A percentile compares a stretch with the other conserved stretches of the same genome.
phyloP scores from a whole-genome alignment of 2,888 invertebrate genomes.

The Adineta ricciae region DNA sequence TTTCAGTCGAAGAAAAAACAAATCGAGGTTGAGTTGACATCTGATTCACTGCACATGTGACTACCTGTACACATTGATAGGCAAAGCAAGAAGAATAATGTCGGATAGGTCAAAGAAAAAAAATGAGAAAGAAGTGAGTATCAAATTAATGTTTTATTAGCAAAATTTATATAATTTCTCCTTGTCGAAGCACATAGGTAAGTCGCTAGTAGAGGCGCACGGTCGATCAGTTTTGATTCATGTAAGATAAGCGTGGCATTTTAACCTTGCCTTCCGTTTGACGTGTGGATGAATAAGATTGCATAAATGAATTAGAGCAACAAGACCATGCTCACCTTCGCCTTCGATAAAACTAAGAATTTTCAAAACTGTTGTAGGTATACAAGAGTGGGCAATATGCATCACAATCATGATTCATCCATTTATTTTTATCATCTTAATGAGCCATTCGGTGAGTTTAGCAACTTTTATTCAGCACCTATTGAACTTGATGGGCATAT shows the following conservation, averaged over 20 bases:
- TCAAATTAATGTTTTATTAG: neutral
- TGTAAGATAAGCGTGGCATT: neutral
- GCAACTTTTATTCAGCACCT: constrained; percentile 24
- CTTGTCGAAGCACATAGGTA: neutral
- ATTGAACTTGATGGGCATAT: constrained; percentile 24
- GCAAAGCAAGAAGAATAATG: no score
- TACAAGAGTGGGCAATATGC: neutral
- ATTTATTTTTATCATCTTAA: constrained; percentile 1
- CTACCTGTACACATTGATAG: no score
- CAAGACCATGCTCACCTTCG: no score
- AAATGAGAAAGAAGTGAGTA: neutral
- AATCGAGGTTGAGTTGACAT: no score
- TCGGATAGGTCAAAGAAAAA: no score
- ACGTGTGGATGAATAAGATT: no score
- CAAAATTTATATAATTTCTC: neutral
- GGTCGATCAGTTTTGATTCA: neutral
- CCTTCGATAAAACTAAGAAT: no score
- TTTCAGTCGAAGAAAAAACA: no score
- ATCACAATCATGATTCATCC: neutral
- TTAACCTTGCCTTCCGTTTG: no score
- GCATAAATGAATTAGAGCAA: no score
- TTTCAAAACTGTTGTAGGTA: neutral
- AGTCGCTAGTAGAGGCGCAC: no score
- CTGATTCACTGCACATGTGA: no score
- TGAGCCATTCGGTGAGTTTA: constrained; percentile 29